These are phyloP conservation scores for Eustalomyia histrio DNA, from an alignment of 2,888 invertebrate species.

Conservation along the genomic window DNA sequence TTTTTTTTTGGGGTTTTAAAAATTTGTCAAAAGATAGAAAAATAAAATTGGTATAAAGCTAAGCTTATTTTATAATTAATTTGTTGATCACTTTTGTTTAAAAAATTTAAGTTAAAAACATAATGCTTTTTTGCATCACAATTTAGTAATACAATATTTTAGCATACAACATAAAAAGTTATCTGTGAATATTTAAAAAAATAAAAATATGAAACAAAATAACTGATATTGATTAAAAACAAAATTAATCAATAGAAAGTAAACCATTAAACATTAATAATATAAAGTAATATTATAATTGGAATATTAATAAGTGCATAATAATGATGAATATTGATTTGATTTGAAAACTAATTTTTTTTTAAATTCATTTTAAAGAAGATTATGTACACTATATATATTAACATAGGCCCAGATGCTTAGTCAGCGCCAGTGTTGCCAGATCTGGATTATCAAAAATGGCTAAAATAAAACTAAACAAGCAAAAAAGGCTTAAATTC, in stretches of 20 bases:
- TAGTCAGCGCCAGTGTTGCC: too few relatives aligned
- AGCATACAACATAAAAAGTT: background rate
- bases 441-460: too few relatives aligned
- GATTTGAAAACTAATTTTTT: background rate
- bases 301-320: background rate
- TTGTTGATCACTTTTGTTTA: conserved; percentile 7
- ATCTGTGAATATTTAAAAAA: background rate
- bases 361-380: too few relatives aligned
- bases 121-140: conserved; percentile 64
- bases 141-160: conserved; percentile 1
- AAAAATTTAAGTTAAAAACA: conserved; percentile 8
- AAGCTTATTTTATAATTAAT: conserved; percentile 54
- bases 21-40: conserved; percentile 5
- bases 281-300: background rate
- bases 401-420: too few relatives aligned
- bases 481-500: too few relatives aligned
- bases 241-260: background rate
- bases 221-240: background rate
- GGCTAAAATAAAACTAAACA: too few relatives aligned
- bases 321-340: background rate
- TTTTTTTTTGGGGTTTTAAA: conserved; percentile 22
- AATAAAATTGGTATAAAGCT: conserved; percentile 51
- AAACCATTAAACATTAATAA: background rate
- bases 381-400: too few relatives aligned
- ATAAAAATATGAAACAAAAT: conserved; percentile 16